Conservation (phyloP, 1,140 invertebrate genomes). For the Brachionus asplanchnoidis region DNA sequence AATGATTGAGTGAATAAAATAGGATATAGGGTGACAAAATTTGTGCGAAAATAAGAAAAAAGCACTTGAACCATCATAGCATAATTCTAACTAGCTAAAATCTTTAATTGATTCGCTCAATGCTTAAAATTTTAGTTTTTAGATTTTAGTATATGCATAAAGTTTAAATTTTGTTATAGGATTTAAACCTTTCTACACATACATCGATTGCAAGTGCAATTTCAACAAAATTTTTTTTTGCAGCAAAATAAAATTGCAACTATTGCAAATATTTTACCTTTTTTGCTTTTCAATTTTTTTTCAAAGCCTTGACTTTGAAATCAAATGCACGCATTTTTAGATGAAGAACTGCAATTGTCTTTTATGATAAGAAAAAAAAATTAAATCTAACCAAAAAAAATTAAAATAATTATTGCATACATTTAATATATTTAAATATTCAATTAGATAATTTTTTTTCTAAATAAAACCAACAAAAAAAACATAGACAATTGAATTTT, state of each 20-base stretch:
- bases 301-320: neutral
- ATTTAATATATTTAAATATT: no score
- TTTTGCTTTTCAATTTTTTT: neutral
- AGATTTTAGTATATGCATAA: neutral
- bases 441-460: no score
- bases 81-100: neutral
- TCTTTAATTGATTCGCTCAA: constrained; percentile 1
- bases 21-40: neutral
- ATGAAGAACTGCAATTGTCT: neutral
- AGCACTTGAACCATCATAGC: neutral
- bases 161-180: neutral
- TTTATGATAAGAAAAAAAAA: neutral
- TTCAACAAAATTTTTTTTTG: neutral
- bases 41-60: neutral
- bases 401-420: neutral
- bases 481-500: neutral
- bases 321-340: neutral
- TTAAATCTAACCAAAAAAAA: neutral
- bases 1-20: neutral
- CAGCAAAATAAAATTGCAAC: neutral
- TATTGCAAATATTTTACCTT: constrained; percentile 11
- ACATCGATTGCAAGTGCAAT: neutral
- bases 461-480: neutral
- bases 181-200: neutral
- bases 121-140: constrained; percentile 18